Conservation (phyloP, 2,113 vertebrate genomes). For the Murina feae region DNA sequence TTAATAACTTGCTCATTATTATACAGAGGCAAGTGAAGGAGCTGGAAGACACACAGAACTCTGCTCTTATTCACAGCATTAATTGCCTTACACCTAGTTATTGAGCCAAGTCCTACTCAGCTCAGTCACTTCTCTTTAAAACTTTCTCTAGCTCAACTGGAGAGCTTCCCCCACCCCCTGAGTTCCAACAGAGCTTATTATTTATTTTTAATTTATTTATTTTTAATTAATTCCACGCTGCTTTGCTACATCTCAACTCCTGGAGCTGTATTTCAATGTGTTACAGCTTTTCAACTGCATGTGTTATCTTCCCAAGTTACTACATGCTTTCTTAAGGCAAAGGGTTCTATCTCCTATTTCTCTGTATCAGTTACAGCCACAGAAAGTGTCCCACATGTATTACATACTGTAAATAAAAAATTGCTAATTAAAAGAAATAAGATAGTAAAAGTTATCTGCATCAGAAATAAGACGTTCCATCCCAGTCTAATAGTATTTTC, state of each 20-base stretch:
- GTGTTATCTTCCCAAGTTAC: neutral
- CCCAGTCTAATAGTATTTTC: conserved; percentile 1
- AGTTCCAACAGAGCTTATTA: neutral
- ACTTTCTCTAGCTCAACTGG: neutral
- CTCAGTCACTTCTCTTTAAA: neutral
- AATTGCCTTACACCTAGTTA: neutral
- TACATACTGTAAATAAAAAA: neutral
- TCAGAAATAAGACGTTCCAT: conserved; percentile 43
- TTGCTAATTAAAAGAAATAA: conserved; percentile 17
- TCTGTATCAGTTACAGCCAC: neutral
- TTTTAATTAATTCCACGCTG: neutral
- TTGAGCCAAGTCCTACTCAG: neutral
- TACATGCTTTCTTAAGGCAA: conserved; percentile 8
- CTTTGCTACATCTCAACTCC: conserved; percentile 10
- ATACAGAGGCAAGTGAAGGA: neutral
- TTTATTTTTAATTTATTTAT: neutral
- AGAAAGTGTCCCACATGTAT: neutral
- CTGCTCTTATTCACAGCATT: neutral
- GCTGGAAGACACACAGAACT: neutral
- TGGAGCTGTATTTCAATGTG: neutral
- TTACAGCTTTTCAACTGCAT: neutral
- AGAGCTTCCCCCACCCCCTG: neutral
- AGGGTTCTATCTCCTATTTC: neutral
- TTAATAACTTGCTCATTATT: neutral
- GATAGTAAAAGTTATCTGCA: conserved; percentile 6